A percentile compares a stretch with the other conserved stretches of the same genome.
Conservation (phyloP, 2,888 invertebrate species). For the Pherbina coryleti region DNA sequence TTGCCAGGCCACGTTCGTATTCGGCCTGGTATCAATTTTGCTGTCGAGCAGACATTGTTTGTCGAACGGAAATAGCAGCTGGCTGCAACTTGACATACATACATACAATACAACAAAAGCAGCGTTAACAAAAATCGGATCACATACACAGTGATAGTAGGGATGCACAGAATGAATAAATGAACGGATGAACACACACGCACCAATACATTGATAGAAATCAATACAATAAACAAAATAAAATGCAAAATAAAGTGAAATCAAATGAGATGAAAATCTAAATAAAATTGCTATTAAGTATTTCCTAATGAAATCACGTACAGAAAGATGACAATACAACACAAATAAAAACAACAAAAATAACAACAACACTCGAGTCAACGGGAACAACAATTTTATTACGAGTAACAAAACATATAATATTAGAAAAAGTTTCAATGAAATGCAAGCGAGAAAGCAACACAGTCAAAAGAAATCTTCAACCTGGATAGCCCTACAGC, state of each 20-base stretch:
- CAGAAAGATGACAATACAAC: neutral
- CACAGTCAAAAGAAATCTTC: neutral
- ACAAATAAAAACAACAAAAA: slow-evolving; percentile 6
- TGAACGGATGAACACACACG: neutral
- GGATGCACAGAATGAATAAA: too few species aligned
- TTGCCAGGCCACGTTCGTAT: too few species aligned
- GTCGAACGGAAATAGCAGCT: too few species aligned
- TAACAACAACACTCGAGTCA: neutral
- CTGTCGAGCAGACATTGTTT: too few species aligned
- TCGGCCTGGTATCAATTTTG: too few species aligned
- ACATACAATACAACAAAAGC: too few species aligned
- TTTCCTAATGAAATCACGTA: slow-evolving; percentile 31
- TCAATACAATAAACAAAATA: neutral
- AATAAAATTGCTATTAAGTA: slow-evolving; percentile 25
- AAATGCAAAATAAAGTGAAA: slow-evolving; percentile 16
- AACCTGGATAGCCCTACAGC: neutral
- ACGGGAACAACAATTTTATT: slow-evolving; percentile 2
- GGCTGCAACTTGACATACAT: too few species aligned
- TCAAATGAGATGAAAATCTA: slow-evolving; percentile 24
- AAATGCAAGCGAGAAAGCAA: neutral
- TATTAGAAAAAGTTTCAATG: neutral
- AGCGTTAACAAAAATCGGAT: too few species aligned
- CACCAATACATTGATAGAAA: neutral
- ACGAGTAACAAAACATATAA: neutral
- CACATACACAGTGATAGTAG: too few species aligned